Evolutionary conservation across 2,797 vertebrate species (phyloP).

Genomic region (Kryptolebias ocellatus): DNA sequence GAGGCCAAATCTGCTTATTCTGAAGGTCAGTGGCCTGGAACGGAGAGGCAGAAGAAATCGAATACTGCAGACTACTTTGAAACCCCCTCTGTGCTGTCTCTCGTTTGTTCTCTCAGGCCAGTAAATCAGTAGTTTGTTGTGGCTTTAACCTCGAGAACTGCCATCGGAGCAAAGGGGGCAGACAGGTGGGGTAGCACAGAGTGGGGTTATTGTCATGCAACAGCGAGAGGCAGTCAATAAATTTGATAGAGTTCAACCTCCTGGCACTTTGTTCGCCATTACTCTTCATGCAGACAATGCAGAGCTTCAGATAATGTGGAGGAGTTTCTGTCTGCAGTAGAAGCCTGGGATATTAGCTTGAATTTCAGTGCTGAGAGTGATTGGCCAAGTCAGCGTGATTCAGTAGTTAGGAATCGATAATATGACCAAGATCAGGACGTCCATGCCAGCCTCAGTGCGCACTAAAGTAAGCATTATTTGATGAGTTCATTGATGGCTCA

Average conservation of each 20-base stretch:
- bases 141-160: conserved; percentile 70
- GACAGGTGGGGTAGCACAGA: conserved; percentile 47
- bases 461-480: conserved; percentile 41
- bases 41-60: conserved; percentile 62
- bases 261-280: conserved; percentile 62
- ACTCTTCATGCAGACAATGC: conserved; percentile 33
- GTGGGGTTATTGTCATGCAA: conserved; percentile 65
- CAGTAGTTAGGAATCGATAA: conserved; percentile 34
- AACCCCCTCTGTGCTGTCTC: conserved; percentile 59
- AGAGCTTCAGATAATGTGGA: conserved; percentile 4
- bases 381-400: conserved; percentile 26
- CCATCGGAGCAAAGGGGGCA: conserved; percentile 58
- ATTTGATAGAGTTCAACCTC: conserved; percentile 68
- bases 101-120: conserved; percentile 68
- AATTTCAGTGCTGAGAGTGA: conserved; percentile 28
- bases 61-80: conserved; percentile 68
- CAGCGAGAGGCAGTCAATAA: conserved; percentile 58
- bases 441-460: conserved; percentile 46
- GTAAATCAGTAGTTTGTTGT: conserved; percentile 72
- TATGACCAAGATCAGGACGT: conserved; percentile 33
- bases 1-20: conserved; percentile 70
- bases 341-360: conserved; percentile 23
- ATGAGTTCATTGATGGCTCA: conserved; percentile 42
- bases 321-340: conserved; percentile 14
- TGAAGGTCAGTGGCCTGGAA: conserved; percentile 71